Base-by-base conservation (phyloP, 1,140 invertebrate genomes). In the Prorops nasuta region DNA sequence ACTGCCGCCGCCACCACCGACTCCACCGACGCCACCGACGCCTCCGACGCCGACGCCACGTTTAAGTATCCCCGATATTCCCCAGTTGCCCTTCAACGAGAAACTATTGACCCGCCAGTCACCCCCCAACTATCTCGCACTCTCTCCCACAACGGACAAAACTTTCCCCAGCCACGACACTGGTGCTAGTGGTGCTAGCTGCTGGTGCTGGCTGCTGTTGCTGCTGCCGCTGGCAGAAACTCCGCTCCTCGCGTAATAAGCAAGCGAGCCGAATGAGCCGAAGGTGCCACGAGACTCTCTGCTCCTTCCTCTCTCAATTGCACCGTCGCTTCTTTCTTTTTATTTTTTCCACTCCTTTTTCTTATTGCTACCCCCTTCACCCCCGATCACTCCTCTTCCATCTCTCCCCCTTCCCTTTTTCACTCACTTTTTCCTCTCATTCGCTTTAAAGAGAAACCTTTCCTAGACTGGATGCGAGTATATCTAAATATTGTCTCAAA, bases 61-160 rank as follows among this genome's bases (percentile, higher is more conserved):
- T 61, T 66, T 65, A 68, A 68, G 64, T 66, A 65, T 64, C 61
- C 57, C 47, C 45, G 50, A 52, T 52, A 52, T 48, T 52, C 47
- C 38, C 28, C 45, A 31, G 12, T 31, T 15, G 38, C 19, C n/a
- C n/a, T n/a, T n/a, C 37, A 37, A 52, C 24, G 52, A 28, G 37
- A 35, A 54, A 54, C 48, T 54, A 54, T 37, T 45, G 48, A 51
- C 52, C 36, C 42, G 36, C 24, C 24, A 10, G 10, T 28, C 24
- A 4, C 24, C 10, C 24, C 10, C 24, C 24, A 28, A 4, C 24
- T 10, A 6, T 10, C 24, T 10, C 4, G 24, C 24, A 4, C 24
- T 10, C 10, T 10, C 24, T 28, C 24, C 4, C 24, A 10, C 24
- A 4, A 10, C 4, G 10, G 10, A 28, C 10, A 6, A 4, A 10